Evolutionary conservation across 2,113 vertebrate species (phyloP).

Genomic region (Centropus bengalensis): DNA sequence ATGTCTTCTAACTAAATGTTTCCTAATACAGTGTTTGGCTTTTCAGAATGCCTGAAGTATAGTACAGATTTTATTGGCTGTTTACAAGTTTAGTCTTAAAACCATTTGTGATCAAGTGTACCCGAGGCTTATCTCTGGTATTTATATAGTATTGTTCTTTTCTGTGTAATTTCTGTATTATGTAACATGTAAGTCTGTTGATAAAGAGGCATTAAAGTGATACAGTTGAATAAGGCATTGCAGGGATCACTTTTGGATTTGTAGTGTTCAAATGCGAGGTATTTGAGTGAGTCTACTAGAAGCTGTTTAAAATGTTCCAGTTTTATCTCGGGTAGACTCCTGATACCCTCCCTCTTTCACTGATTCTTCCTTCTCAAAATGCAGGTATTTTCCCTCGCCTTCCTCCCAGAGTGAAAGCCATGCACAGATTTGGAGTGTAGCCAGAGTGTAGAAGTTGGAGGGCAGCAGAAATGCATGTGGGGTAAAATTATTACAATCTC

Average conservation of each 20-base stretch:
- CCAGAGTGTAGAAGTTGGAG: not conserved
- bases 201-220: not conserved
- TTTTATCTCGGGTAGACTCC: not conserved
- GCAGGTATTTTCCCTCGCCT: not conserved
- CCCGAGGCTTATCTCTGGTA: not conserved
- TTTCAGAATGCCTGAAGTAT: not conserved
- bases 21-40: not conserved
- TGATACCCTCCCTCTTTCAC: not conserved
- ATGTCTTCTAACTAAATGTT: not conserved
- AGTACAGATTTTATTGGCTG: not conserved
- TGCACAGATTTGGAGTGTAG: not conserved
- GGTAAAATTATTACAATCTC: not conserved
- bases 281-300: not conserved
- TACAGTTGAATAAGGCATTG: accelerated
- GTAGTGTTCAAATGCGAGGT: not conserved
- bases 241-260: not conserved
- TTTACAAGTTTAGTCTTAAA: not conserved
- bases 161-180: not conserved
- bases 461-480: not conserved
- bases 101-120: not conserved
- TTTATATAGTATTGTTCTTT: not conserved
- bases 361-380: not conserved
- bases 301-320: not conserved
- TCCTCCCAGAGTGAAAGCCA: not conserved
- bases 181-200: not conserved